phyloP scores from a whole-genome alignment of 2,888 invertebrate species.

The Suillia variegata region DNA sequence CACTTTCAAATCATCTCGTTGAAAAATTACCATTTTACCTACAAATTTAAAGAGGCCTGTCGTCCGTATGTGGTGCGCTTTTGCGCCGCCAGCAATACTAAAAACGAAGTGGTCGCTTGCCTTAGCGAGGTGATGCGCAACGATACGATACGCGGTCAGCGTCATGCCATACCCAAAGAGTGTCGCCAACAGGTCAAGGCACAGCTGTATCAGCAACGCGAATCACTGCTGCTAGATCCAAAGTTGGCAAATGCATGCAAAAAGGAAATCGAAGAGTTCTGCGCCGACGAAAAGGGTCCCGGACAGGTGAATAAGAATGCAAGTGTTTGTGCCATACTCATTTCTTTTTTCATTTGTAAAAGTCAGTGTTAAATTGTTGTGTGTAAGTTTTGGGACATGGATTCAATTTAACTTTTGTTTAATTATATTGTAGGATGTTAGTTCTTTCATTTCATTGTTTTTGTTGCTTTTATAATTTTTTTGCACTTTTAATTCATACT shows the following conservation, averaged over 20 bases:
- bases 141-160: constrained; percentile 78
- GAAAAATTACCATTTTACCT: constrained; percentile 91
- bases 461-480: too few species aligned
- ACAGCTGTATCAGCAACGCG: constrained; percentile 90
- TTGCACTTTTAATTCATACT: too few species aligned
- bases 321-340: not conserved
- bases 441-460: too few species aligned
- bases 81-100: constrained; percentile 74
- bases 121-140: constrained; percentile 86
- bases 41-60: constrained; percentile 94
- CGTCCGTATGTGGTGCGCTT: constrained; percentile 76
- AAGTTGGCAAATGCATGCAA: constrained; percentile 82
- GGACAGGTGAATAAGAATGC: constrained; percentile 56
- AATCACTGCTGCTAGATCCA: constrained; percentile 85
- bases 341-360: constrained; percentile 27
- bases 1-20: constrained; percentile 95
- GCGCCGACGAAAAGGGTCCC: constrained; percentile 73
- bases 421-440: too few species aligned
- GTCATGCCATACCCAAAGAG: constrained; percentile 82
- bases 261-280: constrained; percentile 76
- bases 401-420: too few species aligned
- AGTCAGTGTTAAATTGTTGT: too few species aligned
- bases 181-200: constrained; percentile 90
- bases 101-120: constrained; percentile 71
- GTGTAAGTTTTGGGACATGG: too few species aligned